These are phyloP conservation scores for Hapalemur alaotrensis DNA, from an alignment of 2,797 vertebrate genomes.

Conservation along the genomic window DNA sequence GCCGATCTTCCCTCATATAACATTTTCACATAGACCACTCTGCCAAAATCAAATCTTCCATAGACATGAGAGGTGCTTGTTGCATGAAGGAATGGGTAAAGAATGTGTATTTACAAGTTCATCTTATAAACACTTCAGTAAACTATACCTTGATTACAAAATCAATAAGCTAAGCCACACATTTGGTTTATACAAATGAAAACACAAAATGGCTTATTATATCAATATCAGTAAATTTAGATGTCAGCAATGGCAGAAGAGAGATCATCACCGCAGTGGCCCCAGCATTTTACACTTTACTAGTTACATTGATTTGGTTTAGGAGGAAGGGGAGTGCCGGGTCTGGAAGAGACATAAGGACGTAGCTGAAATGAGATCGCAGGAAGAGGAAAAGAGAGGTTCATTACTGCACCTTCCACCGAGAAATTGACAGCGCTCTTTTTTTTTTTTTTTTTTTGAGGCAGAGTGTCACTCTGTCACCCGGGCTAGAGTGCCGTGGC, in stretches of 20 bases:
- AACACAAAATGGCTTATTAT: slow-evolving; percentile 79
- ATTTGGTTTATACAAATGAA: slow-evolving; percentile 81
- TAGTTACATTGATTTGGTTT: slow-evolving; percentile 68
- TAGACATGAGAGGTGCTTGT: slow-evolving; percentile 12
- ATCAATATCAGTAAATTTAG: slow-evolving; percentile 75
- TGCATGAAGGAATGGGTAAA: slow-evolving; percentile 57
- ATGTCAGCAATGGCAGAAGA: slow-evolving; percentile 75
- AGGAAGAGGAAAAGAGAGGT: neutral
- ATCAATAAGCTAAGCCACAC: slow-evolving; percentile 78
- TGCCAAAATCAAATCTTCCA: neutral
- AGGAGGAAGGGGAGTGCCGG: slow-evolving; percentile 25
- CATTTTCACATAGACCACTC: neutral
- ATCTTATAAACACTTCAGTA: slow-evolving; percentile 72
- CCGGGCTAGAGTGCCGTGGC: too few relatives aligned
- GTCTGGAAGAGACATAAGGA: neutral
- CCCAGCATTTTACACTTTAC: slow-evolving; percentile 65
- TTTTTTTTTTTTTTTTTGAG: too few relatives aligned
- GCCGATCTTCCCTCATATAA: neutral
- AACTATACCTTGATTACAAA: slow-evolving; percentile 78
- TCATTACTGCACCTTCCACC: neutral
- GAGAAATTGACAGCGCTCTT: neutral
- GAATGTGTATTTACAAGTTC: slow-evolving; percentile 60
- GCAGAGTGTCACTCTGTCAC: too few relatives aligned
- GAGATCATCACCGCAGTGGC: slow-evolving; percentile 65
- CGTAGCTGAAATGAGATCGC: neutral